Conservation (phyloP, 2,113 vertebrate genomes). For the Crotalus helleri region DNA sequence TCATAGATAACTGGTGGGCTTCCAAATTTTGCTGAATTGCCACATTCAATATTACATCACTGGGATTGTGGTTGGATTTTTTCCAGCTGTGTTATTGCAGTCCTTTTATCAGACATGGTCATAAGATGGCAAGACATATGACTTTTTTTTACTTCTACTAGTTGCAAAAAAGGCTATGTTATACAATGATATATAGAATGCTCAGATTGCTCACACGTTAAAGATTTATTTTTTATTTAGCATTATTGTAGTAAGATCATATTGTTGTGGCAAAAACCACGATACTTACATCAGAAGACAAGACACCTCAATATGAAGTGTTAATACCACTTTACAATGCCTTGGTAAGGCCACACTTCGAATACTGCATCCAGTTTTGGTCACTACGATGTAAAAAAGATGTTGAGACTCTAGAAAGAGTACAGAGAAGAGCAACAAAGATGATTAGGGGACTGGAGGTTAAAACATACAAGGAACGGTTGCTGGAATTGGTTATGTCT, state of each 20-base stretch:
- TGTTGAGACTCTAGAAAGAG: no score
- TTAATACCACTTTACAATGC: no score
- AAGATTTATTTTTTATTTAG: neutral
- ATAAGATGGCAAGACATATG: neutral
- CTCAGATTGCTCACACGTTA: neutral
- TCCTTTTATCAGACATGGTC: neutral
- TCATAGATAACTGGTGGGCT: neutral
- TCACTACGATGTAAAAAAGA: no score
- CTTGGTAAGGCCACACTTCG: no score
- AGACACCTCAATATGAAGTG: no score
- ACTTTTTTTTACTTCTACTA: neutral
- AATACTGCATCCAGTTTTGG: no score
- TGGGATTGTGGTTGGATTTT: neutral
- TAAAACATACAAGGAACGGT: no score
- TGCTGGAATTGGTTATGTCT: no score
- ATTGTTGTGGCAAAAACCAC: no score
- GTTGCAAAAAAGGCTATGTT: neutral
- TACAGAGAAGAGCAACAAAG: no score
- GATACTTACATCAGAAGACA: no score
- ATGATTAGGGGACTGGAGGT: no score
- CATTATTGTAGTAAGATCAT: neutral
- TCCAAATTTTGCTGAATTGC: neutral
- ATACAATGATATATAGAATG: neutral
- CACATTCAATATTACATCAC: neutral
- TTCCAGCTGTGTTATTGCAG: neutral